Conservation (phyloP, 1,140 invertebrate species). For the Lordiphosa mommai region DNA sequence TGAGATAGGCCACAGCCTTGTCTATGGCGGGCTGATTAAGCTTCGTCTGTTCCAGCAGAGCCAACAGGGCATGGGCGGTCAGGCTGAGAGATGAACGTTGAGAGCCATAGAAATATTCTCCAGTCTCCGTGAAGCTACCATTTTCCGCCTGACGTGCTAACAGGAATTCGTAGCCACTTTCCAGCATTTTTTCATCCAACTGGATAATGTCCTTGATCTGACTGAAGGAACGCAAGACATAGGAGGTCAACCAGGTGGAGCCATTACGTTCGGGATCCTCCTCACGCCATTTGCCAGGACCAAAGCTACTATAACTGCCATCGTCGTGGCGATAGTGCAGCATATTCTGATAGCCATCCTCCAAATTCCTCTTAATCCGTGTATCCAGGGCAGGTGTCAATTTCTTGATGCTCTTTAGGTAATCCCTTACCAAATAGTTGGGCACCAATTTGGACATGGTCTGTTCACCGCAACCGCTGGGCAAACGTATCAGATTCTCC, state of each 20-base stretch:
- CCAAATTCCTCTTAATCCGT: slow-evolving; percentile 88
- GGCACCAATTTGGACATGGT: slow-evolving; percentile 96
- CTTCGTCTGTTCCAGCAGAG: slow-evolving; percentile 87
- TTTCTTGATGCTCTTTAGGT: slow-evolving; percentile 80
- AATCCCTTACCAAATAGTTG: slow-evolving; percentile 92
- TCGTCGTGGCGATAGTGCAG: slow-evolving; percentile 93
- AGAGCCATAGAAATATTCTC: slow-evolving; percentile 86
- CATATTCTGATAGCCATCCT: slow-evolving; percentile 96
- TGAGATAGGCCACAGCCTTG: slow-evolving; percentile 81
- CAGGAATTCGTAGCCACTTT: slow-evolving; percentile 89
- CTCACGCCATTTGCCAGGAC: slow-evolving; percentile 78
- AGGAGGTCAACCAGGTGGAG: slow-evolving; percentile 97
- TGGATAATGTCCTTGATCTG: slow-evolving; percentile 90
- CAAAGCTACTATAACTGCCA: slow-evolving; percentile 97
- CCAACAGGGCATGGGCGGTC: slow-evolving; percentile 89
- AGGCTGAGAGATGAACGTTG: slow-evolving; percentile 82
- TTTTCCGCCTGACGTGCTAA: slow-evolving; percentile 86
- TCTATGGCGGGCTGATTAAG: slow-evolving; percentile 45
- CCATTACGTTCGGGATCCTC: slow-evolving; percentile 81
- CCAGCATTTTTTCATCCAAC: slow-evolving; percentile 87
- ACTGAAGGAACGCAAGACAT: slow-evolving; percentile 92
- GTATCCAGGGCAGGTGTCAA: slow-evolving; percentile 82
- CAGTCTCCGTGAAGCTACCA: slow-evolving; percentile 92
- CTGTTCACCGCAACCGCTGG: slow-evolving; percentile 96
- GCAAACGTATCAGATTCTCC: slow-evolving; percentile 88